Evolutionary conservation across 1,140 invertebrate genomes (phyloP), one percentile per base, ranked within the genome.

Genomic region (Hypothenemus hampei): DNA sequence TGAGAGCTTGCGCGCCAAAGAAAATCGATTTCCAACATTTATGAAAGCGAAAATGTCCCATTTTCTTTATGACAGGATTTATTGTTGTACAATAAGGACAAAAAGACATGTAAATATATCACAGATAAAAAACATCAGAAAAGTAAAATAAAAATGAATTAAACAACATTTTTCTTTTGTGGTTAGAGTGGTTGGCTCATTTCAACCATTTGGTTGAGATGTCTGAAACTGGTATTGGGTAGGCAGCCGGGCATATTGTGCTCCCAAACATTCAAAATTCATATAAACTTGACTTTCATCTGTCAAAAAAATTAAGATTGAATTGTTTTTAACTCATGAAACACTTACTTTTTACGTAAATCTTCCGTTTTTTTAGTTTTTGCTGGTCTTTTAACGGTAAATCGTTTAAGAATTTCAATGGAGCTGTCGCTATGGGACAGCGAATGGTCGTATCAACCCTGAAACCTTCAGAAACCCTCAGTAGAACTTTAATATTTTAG

Each of bases 221-320:
- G 48, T 58, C n/a, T n/a, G n/a, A n/a, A n/a, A 62, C 15, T 44
- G 26, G 36, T 59, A 64, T 20, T 31, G 49, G n/a, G 58, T 53
- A 15, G 64, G 62, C 36, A 66, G 46, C 15, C 62, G 40, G 5
- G 59, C 54, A 18, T 66, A 64, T 31, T 55, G 37, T 20, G 62
- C 62, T 16, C 64, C 62, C 20, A 46, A 54, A 56, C 60, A 66
- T 45, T 61, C 52, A 41, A 66, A 65, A 15, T 56, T 44, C 40
- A 63, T 45, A 3, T 49, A 10, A 3, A 62, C 39, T n/a, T 46
- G 18, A 5, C 41, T 54, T 22, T 44, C 47, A 37, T 37, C 55
- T 57, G 37, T 18, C 26, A 31, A 8, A 31, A 13, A 3, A 31
- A 13, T 13, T 8, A 13, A 3, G 26, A 8, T 31, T 31, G 10